A percentile compares a stretch with the other conserved stretches of the same genome.
phyloP scores from a whole-genome alignment of 2,888 invertebrate genomes.

The Alviniconcha strummeri region DNA sequence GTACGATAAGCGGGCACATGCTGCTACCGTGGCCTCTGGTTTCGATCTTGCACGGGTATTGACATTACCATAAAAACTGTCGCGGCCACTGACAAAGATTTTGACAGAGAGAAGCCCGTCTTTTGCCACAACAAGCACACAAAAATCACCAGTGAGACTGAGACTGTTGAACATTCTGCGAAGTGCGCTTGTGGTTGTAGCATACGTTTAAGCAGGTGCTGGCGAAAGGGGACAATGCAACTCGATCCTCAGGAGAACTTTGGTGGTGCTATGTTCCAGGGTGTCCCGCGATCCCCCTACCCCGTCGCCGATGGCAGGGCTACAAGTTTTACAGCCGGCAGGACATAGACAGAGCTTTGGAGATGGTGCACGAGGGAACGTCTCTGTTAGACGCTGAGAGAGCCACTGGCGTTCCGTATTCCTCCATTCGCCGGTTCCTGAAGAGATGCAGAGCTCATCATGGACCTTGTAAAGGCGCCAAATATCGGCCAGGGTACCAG shows the following conservation, averaged over 20 bases:
- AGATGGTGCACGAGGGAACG: slow-evolving; percentile 6
- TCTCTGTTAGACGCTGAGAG: not conserved
- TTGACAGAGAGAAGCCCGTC: no score
- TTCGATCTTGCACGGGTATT: no score
- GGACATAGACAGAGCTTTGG: slow-evolving; percentile 5
- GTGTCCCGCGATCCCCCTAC: not conserved
- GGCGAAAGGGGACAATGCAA: no score
- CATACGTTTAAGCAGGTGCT: no score
- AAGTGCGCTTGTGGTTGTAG: no score
- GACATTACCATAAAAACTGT: no score
- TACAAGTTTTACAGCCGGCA: not conserved
- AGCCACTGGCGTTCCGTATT: not conserved
- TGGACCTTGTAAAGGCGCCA: slow-evolving; percentile 16
- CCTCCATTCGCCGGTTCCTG: slow-evolving; percentile 16
- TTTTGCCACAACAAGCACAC: no score
- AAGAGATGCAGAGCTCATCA: not conserved
- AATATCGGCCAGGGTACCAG: not conserved
- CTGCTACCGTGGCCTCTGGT: no score
- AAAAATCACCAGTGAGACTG: no score
- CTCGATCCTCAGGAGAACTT: not conserved
- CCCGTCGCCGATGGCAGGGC: not conserved
- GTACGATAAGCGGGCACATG: no score
- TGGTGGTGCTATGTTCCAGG: not conserved
- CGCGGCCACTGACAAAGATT: no score
- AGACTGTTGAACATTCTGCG: no score